phyloP scores from a whole-genome alignment of 2,113 vertebrate species.

The Takifugu bimaculatus region DNA sequence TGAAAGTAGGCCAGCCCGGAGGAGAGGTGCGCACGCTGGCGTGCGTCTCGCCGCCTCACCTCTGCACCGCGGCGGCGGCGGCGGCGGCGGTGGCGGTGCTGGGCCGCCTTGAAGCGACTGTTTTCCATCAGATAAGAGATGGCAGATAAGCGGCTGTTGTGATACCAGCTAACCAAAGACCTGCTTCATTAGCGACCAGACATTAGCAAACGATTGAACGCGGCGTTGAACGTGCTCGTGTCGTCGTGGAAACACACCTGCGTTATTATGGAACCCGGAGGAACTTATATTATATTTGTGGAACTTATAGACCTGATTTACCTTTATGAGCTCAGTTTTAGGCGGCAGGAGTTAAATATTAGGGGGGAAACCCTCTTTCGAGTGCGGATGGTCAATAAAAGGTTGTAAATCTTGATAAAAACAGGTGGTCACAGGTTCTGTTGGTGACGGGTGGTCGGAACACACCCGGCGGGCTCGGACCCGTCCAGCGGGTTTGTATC shows the following conservation, averaged over 20 bases:
- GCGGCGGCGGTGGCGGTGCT: too few species aligned
- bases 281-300: background rate
- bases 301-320: slow-evolving; percentile 69
- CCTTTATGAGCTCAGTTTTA: slow-evolving; percentile 66
- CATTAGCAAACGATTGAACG: too few species aligned
- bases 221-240: too few species aligned
- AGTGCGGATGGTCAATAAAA: slow-evolving; percentile 16
- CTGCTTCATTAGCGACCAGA: background rate
- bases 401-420: background rate
- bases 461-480: too few species aligned
- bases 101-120: background rate
- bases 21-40: background rate
- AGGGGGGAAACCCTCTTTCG: slow-evolving; percentile 24
- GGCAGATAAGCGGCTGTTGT: slow-evolving; percentile 1
- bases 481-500: too few species aligned
- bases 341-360: slow-evolving; percentile 37
- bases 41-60: background rate
- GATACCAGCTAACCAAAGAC: background rate
- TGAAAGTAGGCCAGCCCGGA: slow-evolving; percentile 57
- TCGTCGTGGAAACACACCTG: too few species aligned
- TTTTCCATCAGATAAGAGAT: slow-evolving; percentile 1
- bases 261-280: slow-evolving; percentile 5
- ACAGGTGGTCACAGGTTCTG: background rate
- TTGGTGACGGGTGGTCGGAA: too few species aligned
- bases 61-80: too few species aligned